These are phyloP conservation scores for Drosophila anomelani DNA, from an alignment of 2,888 invertebrate species.

Conservation along the genomic window DNA sequence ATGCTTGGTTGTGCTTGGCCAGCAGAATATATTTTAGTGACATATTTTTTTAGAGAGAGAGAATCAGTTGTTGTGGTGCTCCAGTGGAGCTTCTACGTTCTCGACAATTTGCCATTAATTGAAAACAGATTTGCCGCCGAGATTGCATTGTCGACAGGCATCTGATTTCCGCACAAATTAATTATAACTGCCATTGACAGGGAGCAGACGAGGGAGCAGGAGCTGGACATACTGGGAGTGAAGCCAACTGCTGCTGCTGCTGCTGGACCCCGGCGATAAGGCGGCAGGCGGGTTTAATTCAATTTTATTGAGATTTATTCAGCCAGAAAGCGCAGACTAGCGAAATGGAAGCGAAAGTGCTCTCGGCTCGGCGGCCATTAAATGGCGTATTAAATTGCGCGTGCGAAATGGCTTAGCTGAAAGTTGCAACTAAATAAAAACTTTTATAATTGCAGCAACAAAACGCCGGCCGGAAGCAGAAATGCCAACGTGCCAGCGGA, in stretches of 20 bases:
- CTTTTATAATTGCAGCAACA: constrained; percentile 14
- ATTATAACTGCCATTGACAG: constrained; percentile 71
- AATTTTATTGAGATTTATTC: constrained; percentile 55
- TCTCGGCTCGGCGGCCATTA: constrained; percentile 14
- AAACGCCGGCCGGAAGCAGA: constrained; percentile 64
- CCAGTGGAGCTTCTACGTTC: constrained; percentile 42
- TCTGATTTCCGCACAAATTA: constrained; percentile 75
- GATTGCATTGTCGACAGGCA: constrained; percentile 77
- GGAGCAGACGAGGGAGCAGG: constrained; percentile 23
- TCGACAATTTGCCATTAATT: constrained; percentile 77
- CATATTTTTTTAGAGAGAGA: neutral
- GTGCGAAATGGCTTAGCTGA: constrained; percentile 25
- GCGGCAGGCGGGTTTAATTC: constrained; percentile 38
- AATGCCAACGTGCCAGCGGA: constrained; percentile 57
- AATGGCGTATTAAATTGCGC: constrained; percentile 45
- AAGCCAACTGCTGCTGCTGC: constrained; percentile 26
- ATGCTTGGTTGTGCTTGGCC: neutral
- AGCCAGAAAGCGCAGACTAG: constrained; percentile 21
- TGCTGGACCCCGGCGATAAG: constrained; percentile 30
- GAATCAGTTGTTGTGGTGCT: neutral
- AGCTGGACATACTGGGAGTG: neutral
- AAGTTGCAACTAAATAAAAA: constrained; percentile 26
- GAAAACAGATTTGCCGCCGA: constrained; percentile 74
- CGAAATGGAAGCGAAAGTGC: constrained; percentile 47
- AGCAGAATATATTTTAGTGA: constrained; percentile 3